A percentile compares a stretch with the other conserved stretches of the same genome.
These are phyloP conservation scores for Sciurus carolinensis DNA, from an alignment of 2,797 vertebrate species.

Conservation along the genomic window DNA sequence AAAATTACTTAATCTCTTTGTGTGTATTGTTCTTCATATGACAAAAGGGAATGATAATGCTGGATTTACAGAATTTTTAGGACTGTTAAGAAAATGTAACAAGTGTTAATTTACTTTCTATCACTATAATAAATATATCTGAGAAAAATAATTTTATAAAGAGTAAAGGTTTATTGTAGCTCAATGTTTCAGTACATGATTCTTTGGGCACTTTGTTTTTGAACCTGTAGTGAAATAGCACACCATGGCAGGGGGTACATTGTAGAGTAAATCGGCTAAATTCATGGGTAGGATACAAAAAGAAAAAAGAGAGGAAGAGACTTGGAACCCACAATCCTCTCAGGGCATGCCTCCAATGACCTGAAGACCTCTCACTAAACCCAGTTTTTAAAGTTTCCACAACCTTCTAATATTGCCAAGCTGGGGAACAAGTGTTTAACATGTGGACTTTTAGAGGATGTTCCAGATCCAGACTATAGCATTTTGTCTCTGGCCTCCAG, in stretches of 20 bases:
- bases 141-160: not conserved
- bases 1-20: not conserved
- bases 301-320: not conserved
- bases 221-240: not conserved
- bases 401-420: not conserved
- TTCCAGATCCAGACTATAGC: not conserved
- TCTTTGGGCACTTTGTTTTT: not conserved
- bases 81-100: not conserved
- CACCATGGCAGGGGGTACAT: not conserved
- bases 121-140: not conserved
- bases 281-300: not conserved
- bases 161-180: not conserved
- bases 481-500: not conserved
- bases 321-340: not conserved
- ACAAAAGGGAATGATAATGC: not conserved
- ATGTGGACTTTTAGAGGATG: not conserved
- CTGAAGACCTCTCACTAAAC: not conserved
- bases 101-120: not conserved
- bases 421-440: not conserved
- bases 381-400: not conserved
- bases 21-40: not conserved
- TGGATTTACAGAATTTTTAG: not conserved
- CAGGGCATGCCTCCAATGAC: not conserved
- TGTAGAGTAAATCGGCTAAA: not conserved
- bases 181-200: not conserved